Conservation (phyloP, 2,797 vertebrate species). For the Aplochiton taeniatus region DNA sequence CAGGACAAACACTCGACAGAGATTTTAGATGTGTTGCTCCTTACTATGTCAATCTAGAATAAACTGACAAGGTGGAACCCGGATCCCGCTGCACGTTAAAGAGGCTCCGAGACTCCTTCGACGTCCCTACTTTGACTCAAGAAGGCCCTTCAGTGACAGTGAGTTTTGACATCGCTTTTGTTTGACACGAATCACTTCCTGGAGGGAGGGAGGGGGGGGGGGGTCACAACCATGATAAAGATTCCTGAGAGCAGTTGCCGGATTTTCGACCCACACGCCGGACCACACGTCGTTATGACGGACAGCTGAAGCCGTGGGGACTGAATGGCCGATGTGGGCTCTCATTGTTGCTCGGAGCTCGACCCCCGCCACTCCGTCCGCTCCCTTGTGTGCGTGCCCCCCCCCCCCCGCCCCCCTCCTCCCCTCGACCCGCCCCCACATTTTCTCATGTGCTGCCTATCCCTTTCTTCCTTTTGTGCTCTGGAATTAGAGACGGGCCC, state of each 20-base stretch:
- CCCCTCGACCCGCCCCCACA: not conserved
- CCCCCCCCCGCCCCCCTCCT: not conserved
- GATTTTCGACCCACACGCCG: constrained; percentile 75
- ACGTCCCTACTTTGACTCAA: too few species aligned
- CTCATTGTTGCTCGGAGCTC: constrained; percentile 31
- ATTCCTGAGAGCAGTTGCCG: too few species aligned
- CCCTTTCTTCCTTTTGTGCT: constrained; percentile 15
- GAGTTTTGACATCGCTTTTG: too few species aligned
- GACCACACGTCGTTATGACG: constrained; percentile 86
- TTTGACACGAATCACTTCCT: too few species aligned
- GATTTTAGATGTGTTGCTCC: constrained; percentile 19
- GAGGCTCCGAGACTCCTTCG: too few species aligned
- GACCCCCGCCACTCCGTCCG: constrained; percentile 6
- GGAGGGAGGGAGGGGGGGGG: too few species aligned
- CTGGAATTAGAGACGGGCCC: constrained; percentile 15
- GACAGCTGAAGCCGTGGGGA: constrained; percentile 81
- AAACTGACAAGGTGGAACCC: too few species aligned
- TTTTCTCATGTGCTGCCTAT: not conserved
- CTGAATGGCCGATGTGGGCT: constrained; percentile 82
- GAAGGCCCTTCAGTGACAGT: too few species aligned
- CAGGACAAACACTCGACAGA: constrained; percentile 36
- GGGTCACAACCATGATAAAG: too few species aligned
- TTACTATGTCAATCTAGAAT: too few species aligned
- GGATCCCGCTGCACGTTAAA: too few species aligned
- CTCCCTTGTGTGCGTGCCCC: not conserved